Evolutionary conservation across 2,113 vertebrate species (phyloP).

Genomic region (Cariama cristata): DNA sequence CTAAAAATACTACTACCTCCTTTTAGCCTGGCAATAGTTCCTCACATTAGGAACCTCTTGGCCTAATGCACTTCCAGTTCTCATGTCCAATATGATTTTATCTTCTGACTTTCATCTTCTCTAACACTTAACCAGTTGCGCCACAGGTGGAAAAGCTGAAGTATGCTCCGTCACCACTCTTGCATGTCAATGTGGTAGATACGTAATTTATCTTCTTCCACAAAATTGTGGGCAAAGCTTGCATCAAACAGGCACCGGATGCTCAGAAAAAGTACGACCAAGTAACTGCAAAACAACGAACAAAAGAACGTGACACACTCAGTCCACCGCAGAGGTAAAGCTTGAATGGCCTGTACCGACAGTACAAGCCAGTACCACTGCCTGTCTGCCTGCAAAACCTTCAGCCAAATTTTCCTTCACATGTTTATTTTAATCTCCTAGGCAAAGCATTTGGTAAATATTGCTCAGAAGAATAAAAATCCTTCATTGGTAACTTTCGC

Average conservation of each 20-base stretch:
- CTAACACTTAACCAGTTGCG: not conserved
- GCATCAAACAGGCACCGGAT: not conserved
- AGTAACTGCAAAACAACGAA: not conserved
- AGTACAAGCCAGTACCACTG: accelerated
- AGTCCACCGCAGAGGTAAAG: not conserved
- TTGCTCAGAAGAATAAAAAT: not conserved
- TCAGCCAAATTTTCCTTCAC: not conserved
- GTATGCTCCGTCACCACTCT: not conserved
- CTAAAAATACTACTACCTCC: not conserved
- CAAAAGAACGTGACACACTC: not conserved
- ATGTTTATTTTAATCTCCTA: not conserved
- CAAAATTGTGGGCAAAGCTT: not conserved
- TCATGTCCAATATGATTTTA: not conserved
- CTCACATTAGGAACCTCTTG: not conserved
- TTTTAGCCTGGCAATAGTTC: not conserved
- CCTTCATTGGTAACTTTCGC: not conserved
- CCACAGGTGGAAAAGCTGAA: not conserved
- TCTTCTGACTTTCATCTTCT: not conserved
- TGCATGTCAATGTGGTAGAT: not conserved
- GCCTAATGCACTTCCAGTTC: not conserved
- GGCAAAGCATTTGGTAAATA: not conserved
- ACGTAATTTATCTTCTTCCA: not conserved
- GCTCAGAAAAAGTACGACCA: not conserved
- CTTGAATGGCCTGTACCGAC: accelerated
- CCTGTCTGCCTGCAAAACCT: not conserved